A percentile compares a stretch with the other conserved stretches of the same genome.
phyloP scores from a whole-genome alignment of 2,888 invertebrate species.

The Diachrysia chrysitis region DNA sequence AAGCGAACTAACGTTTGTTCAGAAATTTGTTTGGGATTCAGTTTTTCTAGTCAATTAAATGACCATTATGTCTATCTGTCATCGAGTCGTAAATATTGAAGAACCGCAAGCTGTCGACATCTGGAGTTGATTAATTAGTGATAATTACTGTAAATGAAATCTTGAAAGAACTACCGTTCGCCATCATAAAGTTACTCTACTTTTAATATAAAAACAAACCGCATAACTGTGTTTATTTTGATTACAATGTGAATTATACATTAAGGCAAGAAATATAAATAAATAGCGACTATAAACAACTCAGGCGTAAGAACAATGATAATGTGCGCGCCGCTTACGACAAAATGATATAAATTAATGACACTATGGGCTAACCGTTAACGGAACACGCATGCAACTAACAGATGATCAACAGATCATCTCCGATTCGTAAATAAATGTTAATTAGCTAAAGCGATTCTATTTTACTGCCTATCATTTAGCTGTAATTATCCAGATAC shows the following conservation, averaged over 20 bases:
- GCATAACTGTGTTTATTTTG: constrained; percentile 18
- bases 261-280: constrained; percentile 27
- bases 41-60: neutral
- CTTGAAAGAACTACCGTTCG: neutral
- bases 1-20: no score
- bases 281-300: constrained; percentile 28
- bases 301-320: constrained; percentile 36
- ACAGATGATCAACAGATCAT: constrained; percentile 28
- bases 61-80: neutral
- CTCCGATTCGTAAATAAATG: constrained; percentile 46
- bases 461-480: constrained; percentile 45
- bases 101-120: neutral
- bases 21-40: neutral
- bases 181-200: neutral
- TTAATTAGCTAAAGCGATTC: constrained; percentile 47
- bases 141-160: constrained; percentile 1
- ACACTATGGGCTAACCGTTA: constrained; percentile 32
- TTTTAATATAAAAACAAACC: neutral
- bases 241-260: constrained; percentile 14
- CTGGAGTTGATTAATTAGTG: neutral
- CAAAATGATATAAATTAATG: constrained; percentile 36
- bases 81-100: constrained; percentile 4
- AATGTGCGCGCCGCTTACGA: constrained; percentile 41
- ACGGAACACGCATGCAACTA: constrained; percentile 42
- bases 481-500: constrained; percentile 46